Base-by-base conservation (phyloP, 2,797 vertebrate genomes). In the Sebastes ruberrimus region DNA sequence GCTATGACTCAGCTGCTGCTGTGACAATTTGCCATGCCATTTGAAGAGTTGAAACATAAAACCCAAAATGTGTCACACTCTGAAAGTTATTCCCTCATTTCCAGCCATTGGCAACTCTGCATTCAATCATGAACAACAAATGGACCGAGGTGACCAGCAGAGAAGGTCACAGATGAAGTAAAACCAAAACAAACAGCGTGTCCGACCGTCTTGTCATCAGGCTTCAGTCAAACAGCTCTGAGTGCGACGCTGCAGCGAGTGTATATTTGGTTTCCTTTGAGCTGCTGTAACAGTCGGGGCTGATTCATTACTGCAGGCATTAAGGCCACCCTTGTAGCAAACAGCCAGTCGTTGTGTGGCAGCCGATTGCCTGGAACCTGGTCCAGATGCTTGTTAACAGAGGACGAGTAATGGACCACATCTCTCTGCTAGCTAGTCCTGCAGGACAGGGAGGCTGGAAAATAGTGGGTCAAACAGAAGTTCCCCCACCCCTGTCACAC, bases 211-310 rank as follows among this genome's bases (percentile, higher is more conserved):
- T 55, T 70, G 87, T 92, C 89, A 86, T 69, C 84, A 20, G 77
- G 78, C 76, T 80, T 85, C 90, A 76, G 55, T 86, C 89, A 82
- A 55, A 71, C 72, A 10, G 67, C 11, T 74, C 22, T 16, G 65
- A 64, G 66, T 32, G 75, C 9, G 81, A 74, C 53, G 35, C 81
- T 74, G 56, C 55, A 56, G 74, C 18, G 6, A 27, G 80, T 89
- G 84, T 89, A 81, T 93, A 86, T 91, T 92, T 92, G 76, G 82
- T 85, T 90, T 86, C 66, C 76, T 91, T 42, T 74, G 73, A 89
- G 84, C 73, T 60, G 85, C 87, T 55, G 61, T 71, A 81, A 85
- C 84, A 76, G 80, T 85, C 60, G 28, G 57, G 56, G 38, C 55
- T 81, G 81, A 88, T 91, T 87, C 85, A 85, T 76, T 62, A 59